Conservation (phyloP, 2,113 vertebrate genomes). For the Condylura cristata region DNA sequence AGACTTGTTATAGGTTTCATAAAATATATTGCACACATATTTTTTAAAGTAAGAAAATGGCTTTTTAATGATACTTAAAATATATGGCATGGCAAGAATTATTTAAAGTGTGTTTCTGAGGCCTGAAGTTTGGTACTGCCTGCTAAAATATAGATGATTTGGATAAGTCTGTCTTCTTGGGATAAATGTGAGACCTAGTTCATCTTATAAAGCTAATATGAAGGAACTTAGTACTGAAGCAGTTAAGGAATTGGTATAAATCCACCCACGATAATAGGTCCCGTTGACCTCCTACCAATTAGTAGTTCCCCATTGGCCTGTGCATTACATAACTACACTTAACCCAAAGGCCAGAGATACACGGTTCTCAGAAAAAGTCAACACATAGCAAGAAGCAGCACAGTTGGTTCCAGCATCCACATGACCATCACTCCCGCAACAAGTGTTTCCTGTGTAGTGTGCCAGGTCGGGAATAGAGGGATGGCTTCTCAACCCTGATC, state of each 20-base stretch:
- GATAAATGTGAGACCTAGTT: conserved; percentile 52
- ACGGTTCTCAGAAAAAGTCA: neutral
- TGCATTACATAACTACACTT: conserved; percentile 20
- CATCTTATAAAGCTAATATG: conserved; percentile 42
- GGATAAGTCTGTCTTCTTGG: conserved; percentile 69
- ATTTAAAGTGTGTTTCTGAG: conserved; percentile 64
- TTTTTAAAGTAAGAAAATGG: conserved; percentile 69
- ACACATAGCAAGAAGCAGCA: neutral
- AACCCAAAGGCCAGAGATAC: neutral
- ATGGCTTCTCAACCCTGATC: no score
- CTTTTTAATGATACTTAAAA: conserved; percentile 74
- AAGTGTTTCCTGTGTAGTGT: neutral
- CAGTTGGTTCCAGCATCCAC: rapidly evolving
- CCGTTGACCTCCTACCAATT: conserved; percentile 20
- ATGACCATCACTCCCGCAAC: neutral
- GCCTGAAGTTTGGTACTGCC: conserved; percentile 61
- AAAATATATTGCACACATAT: conserved; percentile 64
- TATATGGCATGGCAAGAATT: conserved; percentile 64
- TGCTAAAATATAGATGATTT: conserved; percentile 70
- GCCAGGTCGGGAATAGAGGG: neutral
- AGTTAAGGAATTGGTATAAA: conserved; percentile 61
- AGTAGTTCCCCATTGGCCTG: neutral
- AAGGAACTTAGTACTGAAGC: conserved; percentile 35
- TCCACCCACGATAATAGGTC: conserved; percentile 14
- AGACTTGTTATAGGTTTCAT: conserved; percentile 76